Conservation (phyloP, 2,113 vertebrate genomes). For the Periophthalmodon schlosseri region DNA sequence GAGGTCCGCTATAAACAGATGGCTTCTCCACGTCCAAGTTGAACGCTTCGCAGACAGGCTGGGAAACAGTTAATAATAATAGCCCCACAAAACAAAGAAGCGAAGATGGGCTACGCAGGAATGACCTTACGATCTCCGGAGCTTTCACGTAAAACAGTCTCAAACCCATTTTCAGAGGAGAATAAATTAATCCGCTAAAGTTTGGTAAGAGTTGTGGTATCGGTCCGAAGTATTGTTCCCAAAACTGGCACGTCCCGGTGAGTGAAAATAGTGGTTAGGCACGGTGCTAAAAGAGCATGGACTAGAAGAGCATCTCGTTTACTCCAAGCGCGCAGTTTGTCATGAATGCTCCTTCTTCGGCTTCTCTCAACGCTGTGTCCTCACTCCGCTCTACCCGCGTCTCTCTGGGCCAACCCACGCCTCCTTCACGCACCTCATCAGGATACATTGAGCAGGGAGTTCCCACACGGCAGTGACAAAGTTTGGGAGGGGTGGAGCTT, state of each 20-base stretch:
- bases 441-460: slow-evolving; percentile 65
- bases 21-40: slow-evolving; percentile 87
- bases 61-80: slow-evolving; percentile 59
- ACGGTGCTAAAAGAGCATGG: slow-evolving; percentile 46
- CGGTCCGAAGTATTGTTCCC: slow-evolving; percentile 1
- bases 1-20: slow-evolving; percentile 79
- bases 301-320: slow-evolving; percentile 61
- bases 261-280: slow-evolving; percentile 12
- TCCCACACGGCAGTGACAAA: slow-evolving; percentile 68
- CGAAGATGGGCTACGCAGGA: slow-evolving; percentile 28
- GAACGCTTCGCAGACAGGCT: slow-evolving; percentile 76
- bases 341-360: slow-evolving; percentile 53
- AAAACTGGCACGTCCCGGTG: slow-evolving; percentile 3
- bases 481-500: slow-evolving; percentile 71
- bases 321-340: slow-evolving; percentile 31
- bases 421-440: slow-evolving; percentile 64
- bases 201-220: slow-evolving; percentile 1
- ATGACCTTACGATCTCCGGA: slow-evolving; percentile 33
- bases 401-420: slow-evolving; percentile 42
- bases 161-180: slow-evolving; percentile 59
- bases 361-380: slow-evolving; percentile 48
- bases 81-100: slow-evolving; percentile 51
- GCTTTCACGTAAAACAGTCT: slow-evolving; percentile 53
- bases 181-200: slow-evolving; percentile 43
- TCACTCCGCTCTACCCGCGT: slow-evolving; percentile 23